Percentiles rank a stretch among this genome's conserved stretches.
Evolutionary conservation across 1,140 invertebrate genomes (phyloP).

Genomic region (Atopsyche davidsoni): DNA sequence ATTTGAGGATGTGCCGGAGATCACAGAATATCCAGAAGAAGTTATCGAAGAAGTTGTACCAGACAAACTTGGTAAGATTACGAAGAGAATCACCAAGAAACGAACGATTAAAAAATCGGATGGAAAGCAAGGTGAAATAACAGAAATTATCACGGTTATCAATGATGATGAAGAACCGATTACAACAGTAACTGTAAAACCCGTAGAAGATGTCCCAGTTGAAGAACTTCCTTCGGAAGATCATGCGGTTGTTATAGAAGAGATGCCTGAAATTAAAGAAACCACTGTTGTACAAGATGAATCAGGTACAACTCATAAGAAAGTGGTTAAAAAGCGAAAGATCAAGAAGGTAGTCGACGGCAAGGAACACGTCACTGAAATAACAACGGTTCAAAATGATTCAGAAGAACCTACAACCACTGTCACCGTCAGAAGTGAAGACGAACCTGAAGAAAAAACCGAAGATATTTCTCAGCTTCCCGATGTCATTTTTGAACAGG

Average conservation of each 20-base stretch:
- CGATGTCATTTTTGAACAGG: not conserved
- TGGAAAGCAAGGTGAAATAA: conserved; percentile 32
- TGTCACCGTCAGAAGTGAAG: conserved; percentile 4
- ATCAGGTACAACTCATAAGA: conserved; percentile 29
- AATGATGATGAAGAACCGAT: conserved; percentile 35
- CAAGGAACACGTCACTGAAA: conserved; percentile 23
- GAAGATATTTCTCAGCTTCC: conserved; percentile 6
- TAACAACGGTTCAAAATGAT: conserved; percentile 34
- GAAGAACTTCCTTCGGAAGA: conserved; percentile 32
- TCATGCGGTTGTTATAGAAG: conserved; percentile 18
- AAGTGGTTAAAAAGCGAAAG: conserved; percentile 34
- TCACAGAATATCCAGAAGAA: conserved; percentile 32
- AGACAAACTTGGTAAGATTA: conserved; percentile 29
- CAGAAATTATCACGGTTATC: conserved; percentile 35
- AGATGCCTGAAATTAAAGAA: conserved; percentile 22
- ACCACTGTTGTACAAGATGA: conserved; percentile 11
- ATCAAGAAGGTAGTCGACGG: conserved; percentile 36
- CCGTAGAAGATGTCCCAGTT: conserved; percentile 32
- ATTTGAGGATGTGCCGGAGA: conserved; percentile 24
- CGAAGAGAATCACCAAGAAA: conserved; percentile 33
- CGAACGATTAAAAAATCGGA: conserved; percentile 33
- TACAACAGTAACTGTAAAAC: conserved; percentile 30
- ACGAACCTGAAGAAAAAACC: not conserved
- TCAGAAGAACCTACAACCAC: conserved; percentile 20
- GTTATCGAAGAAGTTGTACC: conserved; percentile 33